These are phyloP conservation scores for Cyprinus carpio DNA, from an alignment of 2,113 vertebrate genomes.

Conservation along the genomic window DNA sequence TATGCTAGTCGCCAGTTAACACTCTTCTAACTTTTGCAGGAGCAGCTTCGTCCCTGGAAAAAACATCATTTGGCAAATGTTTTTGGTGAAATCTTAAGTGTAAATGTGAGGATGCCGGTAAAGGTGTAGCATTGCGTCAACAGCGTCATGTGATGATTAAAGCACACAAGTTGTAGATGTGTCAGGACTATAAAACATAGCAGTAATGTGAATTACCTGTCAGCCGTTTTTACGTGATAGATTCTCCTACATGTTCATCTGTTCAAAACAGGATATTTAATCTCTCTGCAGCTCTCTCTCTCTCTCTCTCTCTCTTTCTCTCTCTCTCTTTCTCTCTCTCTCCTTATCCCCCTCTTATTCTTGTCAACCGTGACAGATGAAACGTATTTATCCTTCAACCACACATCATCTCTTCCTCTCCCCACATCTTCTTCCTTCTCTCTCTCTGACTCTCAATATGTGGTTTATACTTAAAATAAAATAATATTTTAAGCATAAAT, in stretches of 20 bases:
- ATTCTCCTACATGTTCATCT: slow-evolving; percentile 64
- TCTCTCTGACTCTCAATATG: neutral
- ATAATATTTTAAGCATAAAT: neutral
- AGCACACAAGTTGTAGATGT: slow-evolving; percentile 55
- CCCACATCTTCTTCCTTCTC: neutral
- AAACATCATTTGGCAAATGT: neutral
- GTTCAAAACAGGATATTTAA: slow-evolving; percentile 67
- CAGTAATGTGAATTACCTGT: slow-evolving; percentile 71
- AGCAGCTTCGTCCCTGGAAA: slow-evolving; percentile 18
- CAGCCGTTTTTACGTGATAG: slow-evolving; percentile 67
- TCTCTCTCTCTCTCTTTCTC: slow-evolving; percentile 4
- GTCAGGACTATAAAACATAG: slow-evolving; percentile 69
- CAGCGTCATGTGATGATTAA: slow-evolving; percentile 58
- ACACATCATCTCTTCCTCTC: slow-evolving; percentile 16
- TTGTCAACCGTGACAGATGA: slow-evolving; percentile 55
- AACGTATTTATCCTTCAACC: slow-evolving; percentile 59
- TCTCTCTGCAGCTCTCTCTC: slow-evolving; percentile 39
- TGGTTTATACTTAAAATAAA: neutral
- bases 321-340: slow-evolving; percentile 13
- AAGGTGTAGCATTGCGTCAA: neutral
- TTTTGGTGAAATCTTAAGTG: neutral
- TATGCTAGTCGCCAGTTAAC: slow-evolving; percentile 25
- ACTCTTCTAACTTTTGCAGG: slow-evolving; percentile 25
- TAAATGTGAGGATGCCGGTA: neutral
- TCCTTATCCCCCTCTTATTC: slow-evolving; percentile 36